Base-by-base conservation (phyloP, 2,113 vertebrate genomes). In the Ardeotis arabs region DNA sequence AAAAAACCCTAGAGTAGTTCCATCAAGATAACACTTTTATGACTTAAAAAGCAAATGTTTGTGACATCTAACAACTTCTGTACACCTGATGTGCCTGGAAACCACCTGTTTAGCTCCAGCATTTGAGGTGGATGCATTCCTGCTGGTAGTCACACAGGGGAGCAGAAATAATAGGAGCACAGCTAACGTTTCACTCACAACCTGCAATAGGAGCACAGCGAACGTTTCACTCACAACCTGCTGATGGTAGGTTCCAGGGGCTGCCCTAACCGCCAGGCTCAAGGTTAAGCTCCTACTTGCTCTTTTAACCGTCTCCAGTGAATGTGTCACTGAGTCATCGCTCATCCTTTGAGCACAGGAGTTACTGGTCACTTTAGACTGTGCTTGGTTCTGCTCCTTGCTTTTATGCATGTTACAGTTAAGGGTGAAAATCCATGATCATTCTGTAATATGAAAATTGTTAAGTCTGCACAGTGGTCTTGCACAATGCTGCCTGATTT, bases 371-470 rank as follows among this genome's bases (percentile, higher is more conserved):
- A 22, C 41, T 81, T 59, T 0, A 56, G 28, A 18, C n/a, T 23
- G 8, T 44, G 29, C 53, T 31, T 50, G 10, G 37, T 55, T 69
- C 49, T 69, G 9, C 20, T 77, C 49, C 59, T 41, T 31, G 16
- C 33, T 88, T 53, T 77, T 56, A 13, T 0, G 2, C 15, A 3
- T 0, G 0, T 4, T 80, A 29, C 37, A 55, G n/a, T 33, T 35
- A 25, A 76, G 52, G 9, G 28, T 17, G 49, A 53, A 84, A 81
- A 49, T 13, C n/a, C 1, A 8, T 3, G 1, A 2, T 49, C 3
- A 10, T 49, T 53, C 60, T 64, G 24, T 6, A 28, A 19, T 9
- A 24, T 6, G 7, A 12, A 4, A 2, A 1, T 23, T 44, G 68
- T 10, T 4, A 44, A 25, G 18, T 52, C 25, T 53, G 20, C 29